Conservation (phyloP, 2,113 vertebrate genomes). For the Boulengeromyrus knoepffleri region DNA sequence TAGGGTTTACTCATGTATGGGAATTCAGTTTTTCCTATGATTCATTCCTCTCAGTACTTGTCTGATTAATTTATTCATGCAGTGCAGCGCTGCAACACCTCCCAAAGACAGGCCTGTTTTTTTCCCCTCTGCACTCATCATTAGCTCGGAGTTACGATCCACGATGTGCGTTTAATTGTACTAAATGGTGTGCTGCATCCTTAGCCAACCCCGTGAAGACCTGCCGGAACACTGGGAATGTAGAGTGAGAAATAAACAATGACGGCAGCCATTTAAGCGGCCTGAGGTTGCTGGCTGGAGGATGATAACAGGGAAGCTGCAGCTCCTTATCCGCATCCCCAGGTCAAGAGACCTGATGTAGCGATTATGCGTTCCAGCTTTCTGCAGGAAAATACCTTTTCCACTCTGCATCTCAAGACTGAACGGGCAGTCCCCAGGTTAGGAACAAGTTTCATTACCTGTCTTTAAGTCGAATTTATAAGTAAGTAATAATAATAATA, state of each 20-base stretch:
- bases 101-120: not conserved
- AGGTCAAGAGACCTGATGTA: not conserved
- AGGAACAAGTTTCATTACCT: not conserved
- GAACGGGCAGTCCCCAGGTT: not conserved
- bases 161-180: slow-evolving; percentile 4
- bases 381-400: not conserved
- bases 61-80: not conserved
- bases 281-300: not conserved
- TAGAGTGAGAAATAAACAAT: not conserved
- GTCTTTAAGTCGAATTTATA: not conserved
- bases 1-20: not conserved
- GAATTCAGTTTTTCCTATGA: not conserved
- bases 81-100: not conserved
- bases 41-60: not conserved
- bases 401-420: not conserved
- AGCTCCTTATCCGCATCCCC: not conserved
- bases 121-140: not conserved
- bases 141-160: not conserved
- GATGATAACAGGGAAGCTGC: not conserved
- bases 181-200: not conserved
- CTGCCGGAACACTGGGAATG: not conserved
- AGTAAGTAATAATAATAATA: not conserved
- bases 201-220: not conserved
- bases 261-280: not conserved
- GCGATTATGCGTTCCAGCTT: slow-evolving; percentile 1